phyloP scores from a whole-genome alignment of 2,113 vertebrate species.

The Mesitornis unicolor region DNA sequence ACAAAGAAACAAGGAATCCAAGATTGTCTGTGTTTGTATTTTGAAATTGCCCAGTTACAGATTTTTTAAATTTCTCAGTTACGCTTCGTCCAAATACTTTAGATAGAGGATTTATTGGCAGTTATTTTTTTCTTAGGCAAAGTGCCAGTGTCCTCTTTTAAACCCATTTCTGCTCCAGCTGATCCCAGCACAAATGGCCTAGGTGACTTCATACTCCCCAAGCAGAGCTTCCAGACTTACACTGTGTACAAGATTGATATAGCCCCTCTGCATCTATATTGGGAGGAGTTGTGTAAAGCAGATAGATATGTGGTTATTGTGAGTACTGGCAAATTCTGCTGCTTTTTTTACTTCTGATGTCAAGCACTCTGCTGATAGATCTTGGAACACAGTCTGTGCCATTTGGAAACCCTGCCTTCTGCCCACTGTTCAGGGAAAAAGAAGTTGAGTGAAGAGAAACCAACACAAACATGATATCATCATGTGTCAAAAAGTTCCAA shows the following conservation, averaged over 20 bases:
- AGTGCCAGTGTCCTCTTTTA: slow-evolving; percentile 21
- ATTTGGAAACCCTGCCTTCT: slow-evolving; percentile 7
- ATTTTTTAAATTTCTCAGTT: slow-evolving; percentile 1
- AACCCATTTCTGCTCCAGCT: not conserved
- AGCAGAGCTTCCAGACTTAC: not conserved
- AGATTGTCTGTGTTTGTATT: not conserved
- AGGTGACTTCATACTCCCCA: not conserved
- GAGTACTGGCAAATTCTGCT: not conserved
- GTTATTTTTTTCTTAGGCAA: not conserved
- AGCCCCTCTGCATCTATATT: not conserved
- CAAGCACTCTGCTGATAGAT: not conserved
- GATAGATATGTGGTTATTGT: not conserved
- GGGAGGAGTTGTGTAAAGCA: not conserved
- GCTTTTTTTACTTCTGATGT: not conserved
- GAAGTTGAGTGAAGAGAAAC: not conserved
- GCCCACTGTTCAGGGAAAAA: not conserved
- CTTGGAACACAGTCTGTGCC: not conserved
- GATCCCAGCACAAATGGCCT: slow-evolving; percentile 11
- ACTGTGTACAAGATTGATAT: not conserved
- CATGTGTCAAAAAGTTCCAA: not conserved
- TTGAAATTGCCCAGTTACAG: slow-evolving; percentile 11
- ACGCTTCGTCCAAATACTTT: not conserved
- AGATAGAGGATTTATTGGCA: not conserved
- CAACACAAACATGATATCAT: not conserved
- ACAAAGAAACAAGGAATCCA: not conserved